Conservation (phyloP, 2,113 vertebrate species). For the Pagrus major region DNA sequence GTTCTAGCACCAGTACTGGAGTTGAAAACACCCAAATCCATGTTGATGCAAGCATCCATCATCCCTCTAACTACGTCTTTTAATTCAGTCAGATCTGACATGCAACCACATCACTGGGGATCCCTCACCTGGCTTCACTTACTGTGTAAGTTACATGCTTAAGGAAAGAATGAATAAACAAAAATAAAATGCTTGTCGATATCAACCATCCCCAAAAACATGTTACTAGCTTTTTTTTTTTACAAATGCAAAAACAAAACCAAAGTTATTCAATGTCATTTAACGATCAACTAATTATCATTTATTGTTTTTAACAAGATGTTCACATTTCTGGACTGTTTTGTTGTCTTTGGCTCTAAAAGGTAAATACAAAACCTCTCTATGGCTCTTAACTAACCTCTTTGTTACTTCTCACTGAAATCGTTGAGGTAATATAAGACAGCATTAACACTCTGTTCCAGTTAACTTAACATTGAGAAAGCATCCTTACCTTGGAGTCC, state of each 20-base stretch:
- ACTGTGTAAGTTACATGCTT: neutral
- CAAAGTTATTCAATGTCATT: neutral
- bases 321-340: neutral
- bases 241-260: too few species aligned
- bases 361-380: neutral
- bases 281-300: neutral
- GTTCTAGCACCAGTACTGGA: neutral
- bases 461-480: neutral
- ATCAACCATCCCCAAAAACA: neutral
- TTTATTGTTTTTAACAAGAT: neutral
- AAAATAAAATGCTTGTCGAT: neutral
- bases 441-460: neutral
- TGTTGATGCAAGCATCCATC: too few species aligned
- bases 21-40: neutral
- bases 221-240: too few species aligned
- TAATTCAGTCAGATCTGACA: neutral
- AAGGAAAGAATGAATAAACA: neutral
- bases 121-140: neutral
- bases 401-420: neutral
- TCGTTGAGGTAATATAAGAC: neutral
- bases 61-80: neutral
- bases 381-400: neutral
- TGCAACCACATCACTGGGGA: neutral
- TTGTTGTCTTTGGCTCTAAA: neutral
- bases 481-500: constrained; percentile 54